Percentiles rank a stretch among this genome's conserved stretches.
Evolutionary conservation across 2,113 vertebrate genomes (phyloP).

Genomic region (Polyodon spathula): DNA sequence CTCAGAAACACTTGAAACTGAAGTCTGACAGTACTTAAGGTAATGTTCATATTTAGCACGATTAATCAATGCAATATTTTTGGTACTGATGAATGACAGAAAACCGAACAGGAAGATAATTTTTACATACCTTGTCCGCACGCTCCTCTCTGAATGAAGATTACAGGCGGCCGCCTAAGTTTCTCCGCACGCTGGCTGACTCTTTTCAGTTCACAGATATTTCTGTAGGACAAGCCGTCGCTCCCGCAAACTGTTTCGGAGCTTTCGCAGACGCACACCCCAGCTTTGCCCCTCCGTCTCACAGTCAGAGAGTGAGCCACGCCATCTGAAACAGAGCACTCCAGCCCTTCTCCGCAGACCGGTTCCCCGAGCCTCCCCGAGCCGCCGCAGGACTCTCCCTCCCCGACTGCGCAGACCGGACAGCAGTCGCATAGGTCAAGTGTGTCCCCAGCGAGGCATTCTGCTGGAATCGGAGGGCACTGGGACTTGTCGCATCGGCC

Average conservation of each 20-base stretch:
- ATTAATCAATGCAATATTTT: no score
- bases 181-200: constrained; percentile 69
- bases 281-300: constrained; percentile 62
- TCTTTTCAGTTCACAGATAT: constrained; percentile 76
- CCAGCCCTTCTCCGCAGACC: constrained; percentile 73
- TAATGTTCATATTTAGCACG: no score
- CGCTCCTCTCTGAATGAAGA: constrained; percentile 84
- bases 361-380: constrained; percentile 57
- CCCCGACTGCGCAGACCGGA: constrained; percentile 70
- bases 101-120: no score
- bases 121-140: constrained; percentile 72
- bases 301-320: constrained; percentile 60
- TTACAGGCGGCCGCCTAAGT: constrained; percentile 72
- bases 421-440: constrained; percentile 78
- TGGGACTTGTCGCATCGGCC: constrained; percentile 68
- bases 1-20: no score
- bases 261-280: constrained; percentile 67
- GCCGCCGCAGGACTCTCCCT: constrained; percentile 75
- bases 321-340: constrained; percentile 60
- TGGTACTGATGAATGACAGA: no score
- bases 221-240: constrained; percentile 79
- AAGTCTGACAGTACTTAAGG: no score
- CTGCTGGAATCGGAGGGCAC: constrained; percentile 52
- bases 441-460: constrained; percentile 55
- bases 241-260: constrained; percentile 85